Evolutionary conservation across 2,888 invertebrate species (phyloP).

Genomic region (Nezara viridula): DNA sequence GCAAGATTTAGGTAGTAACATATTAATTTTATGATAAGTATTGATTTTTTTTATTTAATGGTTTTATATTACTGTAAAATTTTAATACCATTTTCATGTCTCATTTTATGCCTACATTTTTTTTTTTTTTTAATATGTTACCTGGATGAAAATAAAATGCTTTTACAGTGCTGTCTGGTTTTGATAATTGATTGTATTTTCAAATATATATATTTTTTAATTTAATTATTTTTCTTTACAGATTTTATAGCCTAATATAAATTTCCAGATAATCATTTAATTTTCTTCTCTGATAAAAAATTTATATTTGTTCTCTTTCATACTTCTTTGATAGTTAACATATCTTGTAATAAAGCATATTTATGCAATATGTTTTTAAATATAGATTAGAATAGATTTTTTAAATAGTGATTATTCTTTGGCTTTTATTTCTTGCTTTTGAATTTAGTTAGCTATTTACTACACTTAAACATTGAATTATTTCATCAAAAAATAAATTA

Average conservation of each 20-base stretch:
- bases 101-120: not conserved
- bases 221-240: not conserved
- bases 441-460: too few species aligned
- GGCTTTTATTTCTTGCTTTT: too few species aligned
- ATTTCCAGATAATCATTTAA: not conserved
- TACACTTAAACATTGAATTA: too few species aligned
- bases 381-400: too few species aligned
- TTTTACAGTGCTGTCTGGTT: not conserved
- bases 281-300: not conserved
- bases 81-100: not conserved
- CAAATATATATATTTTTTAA: not conserved
- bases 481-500: too few species aligned
- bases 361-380: too few species aligned
- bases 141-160: not conserved
- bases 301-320: too few species aligned
- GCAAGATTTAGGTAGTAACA: slow-evolving; percentile 2
- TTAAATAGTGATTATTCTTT: too few species aligned
- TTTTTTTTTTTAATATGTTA: not conserved
- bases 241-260: not conserved
- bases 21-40: not conserved
- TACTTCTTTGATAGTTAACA: too few species aligned
- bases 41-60: not conserved
- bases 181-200: not conserved
- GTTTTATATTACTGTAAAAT: not conserved
- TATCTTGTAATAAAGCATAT: too few species aligned